A percentile compares a stretch with the other conserved stretches of the same genome.
Conservation (phyloP, 2,888 invertebrate species). For the Ferdinandea cuprea region DNA sequence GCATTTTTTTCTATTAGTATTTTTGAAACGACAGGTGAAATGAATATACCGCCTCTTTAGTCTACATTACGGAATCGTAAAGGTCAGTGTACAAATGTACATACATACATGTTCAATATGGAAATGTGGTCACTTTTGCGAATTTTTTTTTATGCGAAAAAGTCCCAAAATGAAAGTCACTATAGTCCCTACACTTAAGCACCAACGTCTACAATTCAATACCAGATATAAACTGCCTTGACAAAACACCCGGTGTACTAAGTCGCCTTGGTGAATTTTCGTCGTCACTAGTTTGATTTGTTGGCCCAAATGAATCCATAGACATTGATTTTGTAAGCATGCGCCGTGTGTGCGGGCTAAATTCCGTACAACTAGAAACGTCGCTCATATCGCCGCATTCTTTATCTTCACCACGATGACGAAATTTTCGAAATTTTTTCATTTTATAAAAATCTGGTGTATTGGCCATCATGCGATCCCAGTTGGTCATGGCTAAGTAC, state of each 20-base stretch:
- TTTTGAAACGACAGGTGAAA: too few species aligned
- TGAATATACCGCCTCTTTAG: too few species aligned
- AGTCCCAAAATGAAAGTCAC: too few species aligned
- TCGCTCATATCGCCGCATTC: conserved; percentile 57
- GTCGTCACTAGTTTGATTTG: conserved; percentile 77
- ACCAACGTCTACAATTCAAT: conserved; percentile 10
- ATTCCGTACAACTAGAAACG: conserved; percentile 49
- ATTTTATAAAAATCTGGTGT: conserved; percentile 77
- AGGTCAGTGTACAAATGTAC: too few species aligned
- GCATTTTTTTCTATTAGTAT: too few species aligned
- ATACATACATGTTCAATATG: too few species aligned
- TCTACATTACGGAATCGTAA: too few species aligned
- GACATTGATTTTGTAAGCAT: conserved; percentile 52
- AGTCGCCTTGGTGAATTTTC: conserved; percentile 48
- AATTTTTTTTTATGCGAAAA: too few species aligned
- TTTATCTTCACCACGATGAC: conserved; percentile 62
- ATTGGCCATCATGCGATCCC: conserved; percentile 80
- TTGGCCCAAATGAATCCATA: conserved; percentile 69
- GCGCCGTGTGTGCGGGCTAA: conserved; percentile 16
- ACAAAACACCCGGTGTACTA: conserved; percentile 55
- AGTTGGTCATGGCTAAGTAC: conserved; percentile 81
- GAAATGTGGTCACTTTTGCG: too few species aligned
- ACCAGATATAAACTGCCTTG: conserved; percentile 46
- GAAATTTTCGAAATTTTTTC: conserved; percentile 76
- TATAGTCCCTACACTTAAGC: not conserved